Percentiles rank a stretch among this genome's conserved stretches.
Conservation (phyloP, 1,140 invertebrate genomes). For the Hylyphantes graminicola region DNA sequence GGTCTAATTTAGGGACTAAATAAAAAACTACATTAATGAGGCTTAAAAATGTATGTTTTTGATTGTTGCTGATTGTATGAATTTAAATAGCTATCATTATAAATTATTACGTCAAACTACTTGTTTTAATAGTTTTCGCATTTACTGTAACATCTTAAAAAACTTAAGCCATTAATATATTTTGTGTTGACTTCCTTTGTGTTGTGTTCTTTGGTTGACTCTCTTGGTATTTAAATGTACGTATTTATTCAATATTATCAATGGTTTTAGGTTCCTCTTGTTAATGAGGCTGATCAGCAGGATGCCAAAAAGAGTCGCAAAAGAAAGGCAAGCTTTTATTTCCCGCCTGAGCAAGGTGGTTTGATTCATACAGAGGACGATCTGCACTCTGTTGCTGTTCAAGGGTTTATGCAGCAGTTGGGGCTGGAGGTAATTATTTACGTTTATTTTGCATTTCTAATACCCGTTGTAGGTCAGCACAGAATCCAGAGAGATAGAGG, state of each 20-base stretch:
- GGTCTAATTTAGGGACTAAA: too few species aligned
- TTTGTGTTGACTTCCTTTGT: too few species aligned
- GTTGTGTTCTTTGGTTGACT: too few species aligned
- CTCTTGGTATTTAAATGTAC: not conserved
- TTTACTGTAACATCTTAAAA: not conserved
- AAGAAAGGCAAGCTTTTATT: constrained; percentile 56
- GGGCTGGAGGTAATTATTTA: constrained; percentile 46
- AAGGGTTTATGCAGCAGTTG: constrained; percentile 56
- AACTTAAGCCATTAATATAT: not conserved
- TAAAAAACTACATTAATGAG: too few species aligned
- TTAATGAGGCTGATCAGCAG: constrained; percentile 2
- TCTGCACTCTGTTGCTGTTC: constrained; percentile 46
- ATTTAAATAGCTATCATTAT: too few species aligned
- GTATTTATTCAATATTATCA: not conserved
- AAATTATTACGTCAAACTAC: too few species aligned
- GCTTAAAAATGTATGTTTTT: too few species aligned
- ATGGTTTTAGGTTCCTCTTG: not conserved
- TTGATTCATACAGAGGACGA: constrained; percentile 49
- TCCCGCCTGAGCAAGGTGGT: constrained; percentile 38
- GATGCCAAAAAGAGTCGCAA: constrained; percentile 43
- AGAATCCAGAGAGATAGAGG: too few species aligned
- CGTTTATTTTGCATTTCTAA: constrained; percentile 9
- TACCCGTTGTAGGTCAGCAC: too few species aligned
- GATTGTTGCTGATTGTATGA: too few species aligned
- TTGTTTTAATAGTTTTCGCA: too few species aligned